phyloP scores from a whole-genome alignment of 2,888 invertebrate genomes.

The Labia minor region DNA sequence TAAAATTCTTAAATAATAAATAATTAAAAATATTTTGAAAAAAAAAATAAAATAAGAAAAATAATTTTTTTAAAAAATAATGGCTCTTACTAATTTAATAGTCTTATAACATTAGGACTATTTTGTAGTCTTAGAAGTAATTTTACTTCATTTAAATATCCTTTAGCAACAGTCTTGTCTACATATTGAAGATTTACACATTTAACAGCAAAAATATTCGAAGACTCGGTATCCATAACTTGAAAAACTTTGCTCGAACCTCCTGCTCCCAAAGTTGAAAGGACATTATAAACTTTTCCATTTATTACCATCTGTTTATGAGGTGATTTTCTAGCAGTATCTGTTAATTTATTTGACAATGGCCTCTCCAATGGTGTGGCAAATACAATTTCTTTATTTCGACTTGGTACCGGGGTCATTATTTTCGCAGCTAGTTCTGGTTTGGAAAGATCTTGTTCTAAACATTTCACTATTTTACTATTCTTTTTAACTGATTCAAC shows the following conservation, averaged over 20 bases:
- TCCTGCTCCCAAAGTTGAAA: slow-evolving; percentile 72
- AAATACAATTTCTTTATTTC: background rate
- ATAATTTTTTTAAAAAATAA: no score
- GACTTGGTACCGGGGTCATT: background rate
- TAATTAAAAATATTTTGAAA: slow-evolving; percentile 3
- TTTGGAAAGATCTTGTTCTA: background rate
- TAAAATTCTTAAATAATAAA: background rate
- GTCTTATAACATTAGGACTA: slow-evolving; percentile 68
- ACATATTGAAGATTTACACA: slow-evolving; percentile 63
- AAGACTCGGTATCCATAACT: slow-evolving; percentile 50
- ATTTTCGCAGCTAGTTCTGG: background rate
- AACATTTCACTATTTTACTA: background rate
- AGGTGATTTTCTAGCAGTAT: background rate
- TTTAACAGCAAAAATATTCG: slow-evolving; percentile 61
- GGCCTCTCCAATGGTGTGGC: background rate
- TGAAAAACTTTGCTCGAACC: slow-evolving; percentile 74
- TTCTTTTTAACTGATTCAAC: background rate
- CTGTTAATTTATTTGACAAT: background rate
- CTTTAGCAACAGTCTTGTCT: slow-evolving; percentile 59
- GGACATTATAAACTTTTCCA: slow-evolving; percentile 56
- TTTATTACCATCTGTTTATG: slow-evolving; percentile 44
- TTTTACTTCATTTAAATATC: slow-evolving; percentile 81
- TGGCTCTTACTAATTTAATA: slow-evolving; percentile 85
- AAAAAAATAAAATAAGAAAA: slow-evolving; percentile 16
- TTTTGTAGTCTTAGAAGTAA: slow-evolving; percentile 70